Base-by-base conservation (phyloP, 2,888 invertebrate genomes). In the Ditylenchus weischeri region DNA sequence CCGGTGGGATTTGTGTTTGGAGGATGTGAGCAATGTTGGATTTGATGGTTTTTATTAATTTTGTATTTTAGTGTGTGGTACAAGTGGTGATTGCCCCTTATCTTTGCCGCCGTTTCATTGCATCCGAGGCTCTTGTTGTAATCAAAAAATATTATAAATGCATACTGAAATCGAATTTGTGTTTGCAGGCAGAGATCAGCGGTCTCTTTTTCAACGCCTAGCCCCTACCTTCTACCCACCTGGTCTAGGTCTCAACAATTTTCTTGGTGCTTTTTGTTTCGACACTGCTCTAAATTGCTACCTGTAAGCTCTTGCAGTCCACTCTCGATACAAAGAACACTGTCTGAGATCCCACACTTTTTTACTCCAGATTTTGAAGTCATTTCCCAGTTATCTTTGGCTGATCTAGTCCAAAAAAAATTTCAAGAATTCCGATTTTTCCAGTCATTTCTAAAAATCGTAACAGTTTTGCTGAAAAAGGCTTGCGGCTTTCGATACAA, bases 1-100 rank as follows among this genome's bases (percentile, higher is more conserved):
- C 66, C 66, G 18, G 43, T 66, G 38, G 66, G 66, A 23, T 66
- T 66, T 64, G 66, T 66, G 23, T 66, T 60, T 54, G 66, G 66
- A 57, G 66, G 66, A 66, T 38, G 66, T 66, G 51, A 66, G 66
- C 47, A 18, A 4, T 29, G 43, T 13, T 8, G 6, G 23, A 23
- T 58, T 58, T 58, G 8, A 23, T 19, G 43, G 38, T 23, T 23
- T 19, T 23, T 59, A 23, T 21, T 21, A 58, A 58, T 59, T 2
- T 15, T 35, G 5, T 13, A 29, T 15, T 54, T 54, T 29, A 54
- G 54, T 54, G 29, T 54, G 54, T 54, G 54, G 5, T 11, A 13
- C 29, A 29, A 54, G 54, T 8, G n/a, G 54, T 23, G 8, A 10
- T 29, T 54, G 54, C n/a, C 54, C 51, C n/a, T n/a, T 54, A 2